Evolutionary conservation across 2,797 vertebrate genomes (phyloP).

Genomic region (Thaleichthys pacificus): DNA sequence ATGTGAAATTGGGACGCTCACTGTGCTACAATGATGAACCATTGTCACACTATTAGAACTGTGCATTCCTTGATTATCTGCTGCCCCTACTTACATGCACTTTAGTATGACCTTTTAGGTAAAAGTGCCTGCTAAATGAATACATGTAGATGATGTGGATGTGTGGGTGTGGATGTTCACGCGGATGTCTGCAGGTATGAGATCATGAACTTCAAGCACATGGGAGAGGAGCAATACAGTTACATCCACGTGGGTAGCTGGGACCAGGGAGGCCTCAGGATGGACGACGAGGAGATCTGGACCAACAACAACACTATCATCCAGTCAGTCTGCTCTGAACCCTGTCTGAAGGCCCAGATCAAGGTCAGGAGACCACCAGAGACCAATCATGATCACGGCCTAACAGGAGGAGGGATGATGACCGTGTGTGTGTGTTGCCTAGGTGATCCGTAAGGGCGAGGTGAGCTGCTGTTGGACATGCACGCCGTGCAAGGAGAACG

Average conservation of each 20-base stretch:
- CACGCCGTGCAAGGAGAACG: conserved; percentile 97
- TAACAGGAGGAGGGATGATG: background rate
- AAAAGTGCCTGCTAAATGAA: background rate
- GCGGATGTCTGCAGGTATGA: conserved; percentile 82
- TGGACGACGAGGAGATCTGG: conserved; percentile 98
- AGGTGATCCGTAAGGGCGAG: conserved; percentile 99
- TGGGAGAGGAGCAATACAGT: conserved; percentile 86
- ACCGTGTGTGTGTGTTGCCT: conserved; percentile 17
- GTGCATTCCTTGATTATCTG: too few species aligned
- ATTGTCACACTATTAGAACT: too few species aligned
- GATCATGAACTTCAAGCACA: conserved; percentile 99
- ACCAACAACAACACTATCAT: conserved; percentile 85
- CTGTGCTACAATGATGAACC: too few species aligned
- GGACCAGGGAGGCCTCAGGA: conserved; percentile 94
- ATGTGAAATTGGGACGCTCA: too few species aligned
- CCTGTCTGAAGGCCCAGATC: conserved; percentile 95
- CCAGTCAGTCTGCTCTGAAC: conserved; percentile 94
- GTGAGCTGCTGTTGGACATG: conserved; percentile 99
- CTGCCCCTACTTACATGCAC: too few species aligned
- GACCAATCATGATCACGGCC: background rate
- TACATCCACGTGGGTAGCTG: conserved; percentile 98
- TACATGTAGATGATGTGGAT: conserved; percentile 15
- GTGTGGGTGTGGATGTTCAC: background rate
- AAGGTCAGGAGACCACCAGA: conserved; percentile 78
- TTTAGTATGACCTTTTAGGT: too few species aligned